Base-by-base conservation (phyloP, 2,888 invertebrate genomes). In the Pyrrhia umbra region DNA sequence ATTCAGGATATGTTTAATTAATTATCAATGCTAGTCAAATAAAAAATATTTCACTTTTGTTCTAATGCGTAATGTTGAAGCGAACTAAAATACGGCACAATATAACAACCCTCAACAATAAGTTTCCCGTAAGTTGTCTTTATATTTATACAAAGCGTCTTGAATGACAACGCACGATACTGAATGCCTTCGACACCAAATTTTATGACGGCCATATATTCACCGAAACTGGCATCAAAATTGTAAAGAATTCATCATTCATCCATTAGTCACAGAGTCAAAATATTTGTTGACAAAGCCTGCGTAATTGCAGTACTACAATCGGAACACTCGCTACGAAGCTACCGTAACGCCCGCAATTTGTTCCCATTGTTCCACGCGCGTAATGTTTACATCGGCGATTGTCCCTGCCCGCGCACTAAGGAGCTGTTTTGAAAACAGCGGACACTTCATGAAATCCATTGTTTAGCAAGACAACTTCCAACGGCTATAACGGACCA, bases 341-440 rank as follows among this genome's bases (percentile, higher is more conserved):
- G 94, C 94, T 95, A 94, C 95, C 94, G 94, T 92, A 94, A 93
- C 94, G 92, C 91, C 93, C 93, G 95, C 94, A 94, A 94, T 94
- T 94, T 92, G 92, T 89, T 83, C 66, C 88, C 89, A 93, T 94
- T 95, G 94, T 95, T 93, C 91, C 87, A 81, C 83, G 78, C 81
- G 85, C 87, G 87, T 90, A 90, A 91, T 93, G 92, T 94, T 94
- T 94, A 94, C 92, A 90, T 89, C 91, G 84, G 80, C 90, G 86
- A 93, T 93, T 93, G 94, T 94, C 88, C 90, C 90, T 89, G 84
- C 87, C 90, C 90, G 90, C 90, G 86, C 90, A 88, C 89, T 90
- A 85, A 90, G 86, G 85, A 88, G 88, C 88, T 92, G 90, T 93
- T 93, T 92, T 91, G 89, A 91, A 88, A 94, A 93, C 91, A 93